These are phyloP conservation scores for Aramus guarauna DNA, from an alignment of 2,113 vertebrate genomes.

Conservation along the genomic window DNA sequence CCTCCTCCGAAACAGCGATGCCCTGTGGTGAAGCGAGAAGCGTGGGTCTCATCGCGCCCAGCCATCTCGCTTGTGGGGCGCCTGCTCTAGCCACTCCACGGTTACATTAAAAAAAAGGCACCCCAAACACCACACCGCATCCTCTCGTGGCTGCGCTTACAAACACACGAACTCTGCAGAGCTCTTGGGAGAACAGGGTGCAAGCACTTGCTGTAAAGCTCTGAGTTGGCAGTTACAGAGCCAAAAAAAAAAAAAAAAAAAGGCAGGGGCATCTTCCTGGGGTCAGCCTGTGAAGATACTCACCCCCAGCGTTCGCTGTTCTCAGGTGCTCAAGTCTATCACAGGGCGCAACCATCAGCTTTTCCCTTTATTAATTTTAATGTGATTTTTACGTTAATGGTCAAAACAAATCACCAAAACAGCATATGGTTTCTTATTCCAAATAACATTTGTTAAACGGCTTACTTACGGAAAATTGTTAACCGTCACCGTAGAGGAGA, in stretches of 20 bases:
- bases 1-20: accelerated
- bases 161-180: accelerated
- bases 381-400: background rate
- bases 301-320: background rate
- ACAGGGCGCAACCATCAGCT: background rate
- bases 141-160: background rate
- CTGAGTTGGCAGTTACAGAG: accelerated
- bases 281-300: accelerated
- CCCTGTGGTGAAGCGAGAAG: background rate
- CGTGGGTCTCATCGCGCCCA: too few relatives aligned
- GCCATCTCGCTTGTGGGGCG: too few relatives aligned
- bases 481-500: background rate
- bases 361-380: background rate
- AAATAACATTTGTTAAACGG: background rate
- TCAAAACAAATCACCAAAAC: background rate
- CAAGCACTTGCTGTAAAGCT: background rate
- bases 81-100: background rate
- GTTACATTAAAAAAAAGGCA: background rate
- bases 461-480: background rate
- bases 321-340: background rate
- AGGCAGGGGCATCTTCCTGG: too few relatives aligned
- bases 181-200: too few relatives aligned
- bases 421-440: background rate
- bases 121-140: accelerated
- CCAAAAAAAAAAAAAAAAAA: too few relatives aligned